Base-by-base conservation (phyloP, 1,140 invertebrate species). In the Berghia stephanieae region DNA sequence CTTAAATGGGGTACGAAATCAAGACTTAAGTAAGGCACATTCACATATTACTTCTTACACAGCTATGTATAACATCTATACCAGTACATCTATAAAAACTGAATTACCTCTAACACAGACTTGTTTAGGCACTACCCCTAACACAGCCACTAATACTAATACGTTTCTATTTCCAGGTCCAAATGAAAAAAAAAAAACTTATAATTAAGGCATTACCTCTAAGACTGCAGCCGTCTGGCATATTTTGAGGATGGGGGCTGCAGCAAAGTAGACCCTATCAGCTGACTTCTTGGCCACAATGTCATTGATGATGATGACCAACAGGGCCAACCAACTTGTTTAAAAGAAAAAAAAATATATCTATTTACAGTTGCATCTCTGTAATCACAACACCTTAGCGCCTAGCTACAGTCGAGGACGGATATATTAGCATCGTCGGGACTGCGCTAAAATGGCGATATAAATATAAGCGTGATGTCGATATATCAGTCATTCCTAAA, bases 191-290 rank as follows among this genome's bases (percentile, higher is more conserved):
- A 72, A 43, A 40, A 68, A 70, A 1, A 10, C 31, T 71, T 16
- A 18, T 24, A 24, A 34, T 57, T n/a, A 31, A 36, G n/a, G n/a
- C 81, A 77, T 83, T 91, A 95, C 94, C 92, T 98, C 96, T 73
- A 98, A 90, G 77, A 96, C 86, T 74, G 96, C 96, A 78, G 94
- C 95, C 90, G 96, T 96, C 91, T 98, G 96, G 83, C 96, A 97
- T 79, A 97, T 92, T 55, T 95, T 92, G 1, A 98, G 90, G 44
- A 88, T 77, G 16, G 67, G 66, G 40, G 87, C 86, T 2, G 90
- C 84, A 69, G 82, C 73, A 34, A 67, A 34, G 73, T 85, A 87
- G 5, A 85, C 27, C 34, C 71, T 78, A 27, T 44, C 27, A 31
- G 34, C 3, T n/a, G 36, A 60, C 13, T 76, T 40, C n/a, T 80